These are phyloP conservation scores for Dreissena polymorpha DNA, from an alignment of 1,140 invertebrate species.

Conservation along the genomic window DNA sequence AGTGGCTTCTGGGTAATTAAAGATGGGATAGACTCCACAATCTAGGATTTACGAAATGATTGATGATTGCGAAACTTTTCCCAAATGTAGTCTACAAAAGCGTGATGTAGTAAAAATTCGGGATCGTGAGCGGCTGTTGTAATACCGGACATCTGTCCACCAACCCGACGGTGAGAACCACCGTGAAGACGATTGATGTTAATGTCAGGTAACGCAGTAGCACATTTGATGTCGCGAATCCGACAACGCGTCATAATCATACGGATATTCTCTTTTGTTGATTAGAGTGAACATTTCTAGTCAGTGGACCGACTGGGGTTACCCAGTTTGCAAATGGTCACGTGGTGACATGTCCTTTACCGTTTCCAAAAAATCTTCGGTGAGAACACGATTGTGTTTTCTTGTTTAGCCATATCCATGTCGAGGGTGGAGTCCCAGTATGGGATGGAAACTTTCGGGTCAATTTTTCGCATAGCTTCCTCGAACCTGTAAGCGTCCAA, in stretches of 20 bases:
- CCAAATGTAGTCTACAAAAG: conserved; percentile 76
- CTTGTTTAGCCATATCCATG: conserved; percentile 67
- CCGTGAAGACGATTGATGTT: conserved; percentile 66
- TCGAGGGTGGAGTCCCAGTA: conserved; percentile 79
- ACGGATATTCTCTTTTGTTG: conserved; percentile 3
- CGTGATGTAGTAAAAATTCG: conserved; percentile 78
- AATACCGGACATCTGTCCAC: conserved; percentile 64
- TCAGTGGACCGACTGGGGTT: conserved; percentile 46
- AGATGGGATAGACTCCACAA: not conserved
- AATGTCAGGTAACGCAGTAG: conserved; percentile 37
- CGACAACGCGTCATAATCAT: conserved; percentile 18
- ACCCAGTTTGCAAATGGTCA: conserved; percentile 75
- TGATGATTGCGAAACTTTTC: conserved; percentile 51
- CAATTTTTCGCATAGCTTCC: conserved; percentile 57
- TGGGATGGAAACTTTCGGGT: conserved; percentile 70
- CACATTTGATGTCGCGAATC: conserved; percentile 1
- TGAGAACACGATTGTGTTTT: conserved; percentile 76
- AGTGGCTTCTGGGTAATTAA: not conserved
- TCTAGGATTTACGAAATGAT: no score
- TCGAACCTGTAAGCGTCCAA: conserved; percentile 58
- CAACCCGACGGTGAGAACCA: conserved; percentile 64
- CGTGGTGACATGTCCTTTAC: conserved; percentile 74
- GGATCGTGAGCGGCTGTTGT: conserved; percentile 76
- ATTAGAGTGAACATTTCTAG: conserved; percentile 24
- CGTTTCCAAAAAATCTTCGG: conserved; percentile 75